phyloP scores from a whole-genome alignment of 2,113 vertebrate species.

The Xiphophorus hellerii region DNA sequence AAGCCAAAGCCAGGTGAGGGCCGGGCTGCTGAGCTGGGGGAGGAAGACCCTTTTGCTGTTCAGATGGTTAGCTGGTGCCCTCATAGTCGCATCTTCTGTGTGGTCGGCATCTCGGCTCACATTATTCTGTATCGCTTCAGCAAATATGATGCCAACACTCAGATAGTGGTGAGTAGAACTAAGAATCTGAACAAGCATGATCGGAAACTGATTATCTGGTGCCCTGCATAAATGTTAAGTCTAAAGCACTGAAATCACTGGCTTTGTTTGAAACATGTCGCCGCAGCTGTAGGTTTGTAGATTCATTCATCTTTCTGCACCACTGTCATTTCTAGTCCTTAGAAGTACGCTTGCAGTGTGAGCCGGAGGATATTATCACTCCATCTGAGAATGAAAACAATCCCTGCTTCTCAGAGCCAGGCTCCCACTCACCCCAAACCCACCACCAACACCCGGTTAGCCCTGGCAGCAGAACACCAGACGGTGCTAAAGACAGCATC shows the following conservation, averaged over 20 bases:
- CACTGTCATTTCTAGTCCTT: conserved; percentile 82
- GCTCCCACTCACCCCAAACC: conserved; percentile 86
- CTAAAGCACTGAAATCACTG: not conserved
- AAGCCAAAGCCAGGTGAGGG: conserved; percentile 90
- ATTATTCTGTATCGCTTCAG: conserved; percentile 95
- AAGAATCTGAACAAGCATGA: not conserved
- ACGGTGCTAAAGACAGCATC: conserved; percentile 88
- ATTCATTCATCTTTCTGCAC: not conserved
- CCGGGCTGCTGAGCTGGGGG: conserved; percentile 86
- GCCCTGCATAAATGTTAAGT: not conserved
- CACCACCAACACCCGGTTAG: conserved; percentile 82
- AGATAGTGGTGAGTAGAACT: conserved; percentile 89
- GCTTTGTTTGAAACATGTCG: not conserved
- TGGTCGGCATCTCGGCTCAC: conserved; percentile 94
- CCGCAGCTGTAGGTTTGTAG: not conserved
- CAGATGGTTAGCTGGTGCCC: conserved; percentile 98
- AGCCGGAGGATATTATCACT: conserved; percentile 91
- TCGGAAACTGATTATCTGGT: not conserved
- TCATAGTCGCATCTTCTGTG: conserved; percentile 94
- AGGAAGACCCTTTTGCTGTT: conserved; percentile 95
- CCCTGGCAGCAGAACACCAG: conserved; percentile 85
- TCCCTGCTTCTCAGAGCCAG: conserved; percentile 85
- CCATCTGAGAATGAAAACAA: conserved; percentile 90
- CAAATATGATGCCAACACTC: conserved; percentile 91
- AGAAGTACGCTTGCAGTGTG: conserved; percentile 91